Conservation (phyloP, 2,797 vertebrate species). For the Yasuhikotakia modesta region DNA sequence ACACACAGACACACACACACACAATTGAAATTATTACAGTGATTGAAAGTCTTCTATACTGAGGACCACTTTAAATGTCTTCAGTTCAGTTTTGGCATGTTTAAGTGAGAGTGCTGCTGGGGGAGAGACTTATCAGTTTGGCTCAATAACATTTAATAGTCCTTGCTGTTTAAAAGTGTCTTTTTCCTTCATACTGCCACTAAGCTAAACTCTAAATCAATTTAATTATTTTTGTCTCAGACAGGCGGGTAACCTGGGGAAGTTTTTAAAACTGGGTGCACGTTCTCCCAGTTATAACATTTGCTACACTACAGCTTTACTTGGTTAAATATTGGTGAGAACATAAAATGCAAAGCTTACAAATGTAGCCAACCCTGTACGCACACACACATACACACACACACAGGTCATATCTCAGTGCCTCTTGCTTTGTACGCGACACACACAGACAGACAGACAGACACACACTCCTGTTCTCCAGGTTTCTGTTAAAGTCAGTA, state of each 20-base stretch:
- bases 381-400: neutral
- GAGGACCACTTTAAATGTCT: too few relatives aligned
- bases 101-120: too few relatives aligned
- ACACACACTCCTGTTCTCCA: conserved; percentile 53
- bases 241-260: neutral
- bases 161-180: neutral
- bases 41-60: neutral
- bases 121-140: too few relatives aligned
- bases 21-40: neutral
- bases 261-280: neutral
- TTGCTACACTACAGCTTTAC: neutral
- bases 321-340: neutral
- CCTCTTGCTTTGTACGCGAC: conserved; percentile 26
- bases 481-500: conserved; percentile 59
- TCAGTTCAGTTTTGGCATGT: too few relatives aligned
- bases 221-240: neutral
- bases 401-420: conserved; percentile 49
- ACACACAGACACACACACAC: neutral
- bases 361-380: neutral
- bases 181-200: neutral
- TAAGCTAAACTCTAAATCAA: neutral
- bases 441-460: conserved; percentile 37
- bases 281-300: neutral
- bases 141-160: too few relatives aligned
- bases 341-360: neutral